Conservation (phyloP, 2,113 vertebrate genomes). For the Sylvietta virens region DNA sequence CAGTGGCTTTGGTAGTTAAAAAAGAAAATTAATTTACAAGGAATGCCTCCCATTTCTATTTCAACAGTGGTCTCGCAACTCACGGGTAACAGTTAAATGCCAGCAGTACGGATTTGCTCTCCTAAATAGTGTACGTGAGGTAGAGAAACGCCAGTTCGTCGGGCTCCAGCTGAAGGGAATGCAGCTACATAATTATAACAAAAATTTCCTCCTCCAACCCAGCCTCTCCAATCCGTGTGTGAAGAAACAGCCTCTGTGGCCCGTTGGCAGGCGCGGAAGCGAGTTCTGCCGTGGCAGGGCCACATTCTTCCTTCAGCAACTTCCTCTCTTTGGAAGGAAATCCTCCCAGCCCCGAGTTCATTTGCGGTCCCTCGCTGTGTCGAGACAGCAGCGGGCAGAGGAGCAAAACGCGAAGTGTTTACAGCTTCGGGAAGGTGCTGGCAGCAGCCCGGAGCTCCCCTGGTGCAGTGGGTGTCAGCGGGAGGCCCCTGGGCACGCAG, state of each 20-base stretch:
- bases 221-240: not conserved
- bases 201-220: not conserved
- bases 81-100: not conserved
- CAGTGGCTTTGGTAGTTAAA: constrained; percentile 62
- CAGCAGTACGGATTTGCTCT: not conserved
- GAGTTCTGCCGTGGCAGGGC: not conserved
- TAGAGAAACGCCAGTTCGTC: not conserved
- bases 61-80: constrained; percentile 5
- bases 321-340: not conserved
- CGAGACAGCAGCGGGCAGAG: accelerated
- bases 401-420: not conserved
- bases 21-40: constrained; percentile 50
- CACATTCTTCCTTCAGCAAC: not conserved
- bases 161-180: not conserved
- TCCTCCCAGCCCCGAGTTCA: not conserved
- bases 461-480: accelerated
- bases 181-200: not conserved
- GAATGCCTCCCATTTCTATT: constrained; percentile 43
- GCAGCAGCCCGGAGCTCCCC: not conserved
- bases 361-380: accelerated
- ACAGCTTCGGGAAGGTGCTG: not conserved
- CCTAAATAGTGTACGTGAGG: not conserved
- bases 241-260: not conserved
- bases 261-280: accelerated
- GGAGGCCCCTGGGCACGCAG: not conserved